Conservation (phyloP, 2,113 vertebrate species). For the Aplodontia rufa region DNA sequence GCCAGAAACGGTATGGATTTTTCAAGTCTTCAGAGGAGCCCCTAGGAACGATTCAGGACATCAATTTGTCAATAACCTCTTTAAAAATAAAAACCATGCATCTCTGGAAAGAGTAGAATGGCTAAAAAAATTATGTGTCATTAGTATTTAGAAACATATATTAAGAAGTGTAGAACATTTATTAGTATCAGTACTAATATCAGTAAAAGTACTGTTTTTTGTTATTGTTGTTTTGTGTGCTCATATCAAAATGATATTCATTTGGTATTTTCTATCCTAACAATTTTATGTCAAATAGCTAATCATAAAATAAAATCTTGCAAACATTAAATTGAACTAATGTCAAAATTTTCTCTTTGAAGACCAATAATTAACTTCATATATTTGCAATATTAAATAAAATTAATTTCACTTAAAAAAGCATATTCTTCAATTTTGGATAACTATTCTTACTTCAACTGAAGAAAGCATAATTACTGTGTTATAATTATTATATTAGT, state of each 20-base stretch:
- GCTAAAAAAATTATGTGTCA: background rate
- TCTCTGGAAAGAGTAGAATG: background rate
- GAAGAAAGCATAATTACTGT: background rate
- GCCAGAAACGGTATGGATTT: background rate
- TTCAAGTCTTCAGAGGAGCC: background rate
- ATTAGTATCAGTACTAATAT: background rate
- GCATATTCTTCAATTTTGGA: conserved; percentile 8
- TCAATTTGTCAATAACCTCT: background rate
- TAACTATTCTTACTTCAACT: background rate
- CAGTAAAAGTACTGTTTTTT: background rate
- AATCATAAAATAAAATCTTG: background rate
- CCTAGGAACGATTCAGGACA: background rate
- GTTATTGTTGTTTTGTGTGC: background rate
- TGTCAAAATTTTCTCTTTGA: background rate
- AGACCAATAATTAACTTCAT: background rate
- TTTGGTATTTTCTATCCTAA: conserved; percentile 12
- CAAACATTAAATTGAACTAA: background rate
- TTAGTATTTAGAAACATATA: background rate
- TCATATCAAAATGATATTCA: background rate
- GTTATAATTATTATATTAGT: background rate
- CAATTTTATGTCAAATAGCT: background rate
- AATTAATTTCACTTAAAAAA: conserved; percentile 58
- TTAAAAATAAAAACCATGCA: background rate
- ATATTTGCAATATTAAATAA: conserved; percentile 45
- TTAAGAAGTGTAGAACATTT: background rate